Conservation (phyloP, 2,113 vertebrate genomes). For the Speoplatyrhinus poulsoni region DNA sequence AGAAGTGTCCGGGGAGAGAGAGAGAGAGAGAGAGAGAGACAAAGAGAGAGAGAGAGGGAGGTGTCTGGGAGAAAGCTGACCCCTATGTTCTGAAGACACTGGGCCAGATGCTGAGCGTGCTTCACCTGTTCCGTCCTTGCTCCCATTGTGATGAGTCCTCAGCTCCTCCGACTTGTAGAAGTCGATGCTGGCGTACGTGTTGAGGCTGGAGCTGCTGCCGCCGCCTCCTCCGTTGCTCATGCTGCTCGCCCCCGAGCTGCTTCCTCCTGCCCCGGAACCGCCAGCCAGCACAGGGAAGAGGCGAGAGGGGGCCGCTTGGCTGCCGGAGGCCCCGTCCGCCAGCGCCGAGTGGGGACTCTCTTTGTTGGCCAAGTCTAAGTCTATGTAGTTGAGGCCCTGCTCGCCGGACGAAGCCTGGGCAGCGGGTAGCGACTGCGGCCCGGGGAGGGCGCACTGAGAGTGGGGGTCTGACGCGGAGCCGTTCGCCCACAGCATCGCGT, state of each 20-base stretch:
- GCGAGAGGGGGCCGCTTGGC: conserved; percentile 61
- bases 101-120: neutral
- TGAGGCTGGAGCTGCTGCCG: conserved; percentile 60
- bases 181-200: conserved; percentile 82
- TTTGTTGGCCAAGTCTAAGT: conserved; percentile 82
- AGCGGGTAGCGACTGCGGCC: conserved; percentile 47
- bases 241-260: conserved; percentile 42
- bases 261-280: conserved; percentile 44
- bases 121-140: conserved; percentile 75
- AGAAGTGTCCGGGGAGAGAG: neutral
- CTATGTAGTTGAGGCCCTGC: conserved; percentile 83
- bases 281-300: conserved; percentile 68
- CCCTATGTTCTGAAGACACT: no score
- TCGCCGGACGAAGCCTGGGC: conserved; percentile 66
- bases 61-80: neutral
- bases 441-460: conserved; percentile 46
- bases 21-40: neutral
- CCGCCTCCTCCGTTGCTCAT: conserved; percentile 11
- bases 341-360: conserved; percentile 62
- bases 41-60: neutral
- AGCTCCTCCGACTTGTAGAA: conserved; percentile 81
- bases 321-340: conserved; percentile 59
- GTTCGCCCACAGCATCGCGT: conserved; percentile 69
- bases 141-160: conserved; percentile 65
- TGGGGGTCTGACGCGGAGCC: conserved; percentile 53